Base-by-base conservation (phyloP, 2,888 invertebrate species). In the Camptogramma bilineatum region DNA sequence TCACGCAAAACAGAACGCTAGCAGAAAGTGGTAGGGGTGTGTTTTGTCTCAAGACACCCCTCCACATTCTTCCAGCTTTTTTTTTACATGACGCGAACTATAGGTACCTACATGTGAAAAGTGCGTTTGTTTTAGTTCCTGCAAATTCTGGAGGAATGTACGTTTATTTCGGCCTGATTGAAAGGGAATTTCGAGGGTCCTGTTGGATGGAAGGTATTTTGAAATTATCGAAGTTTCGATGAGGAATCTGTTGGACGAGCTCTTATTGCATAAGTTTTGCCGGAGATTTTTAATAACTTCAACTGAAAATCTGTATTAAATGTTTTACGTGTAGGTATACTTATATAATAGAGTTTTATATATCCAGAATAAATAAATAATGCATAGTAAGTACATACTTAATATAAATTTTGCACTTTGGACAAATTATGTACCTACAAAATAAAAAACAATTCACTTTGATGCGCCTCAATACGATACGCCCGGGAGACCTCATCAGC, bases 401-500 rank as follows among this genome's bases (percentile, higher is more conserved):
- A n/a, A n/a, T n/a, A n/a, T n/a, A n/a, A n/a, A n/a, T n/a, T n/a
- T n/a, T n/a, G n/a, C n/a, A n/a, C n/a, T n/a, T n/a, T n/a, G n/a
- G n/a, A n/a, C n/a, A n/a, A n/a, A n/a, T n/a, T n/a, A n/a, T n/a
- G n/a, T n/a, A 50, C 7, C 0, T 10, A 34, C 17, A 52, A 34
- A 52, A 34, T 17, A 46, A 55, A 54, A 54, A n/a, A 21, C 47
- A 47, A 28, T 55, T n/a, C 56, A 39, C 19, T 31, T 56, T 10
- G 47, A 55, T 24, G 44, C 17, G 17, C 17, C 8, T 18, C 52
- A 52, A 52, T 48, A 57, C 47, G n/a, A n/a, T n/a, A n/a, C n/a
- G n/a, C 62, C 47, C 52, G 10, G 42, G 62, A 16, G 48, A 7
- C 39, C 46, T 54, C 59, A 52, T 63, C 56, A 56, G 47, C 16